Percentiles rank a stretch among this genome's conserved stretches.
Evolutionary conservation across 2,113 vertebrate genomes (phyloP).

Genomic region (Antennarius striatus): DNA sequence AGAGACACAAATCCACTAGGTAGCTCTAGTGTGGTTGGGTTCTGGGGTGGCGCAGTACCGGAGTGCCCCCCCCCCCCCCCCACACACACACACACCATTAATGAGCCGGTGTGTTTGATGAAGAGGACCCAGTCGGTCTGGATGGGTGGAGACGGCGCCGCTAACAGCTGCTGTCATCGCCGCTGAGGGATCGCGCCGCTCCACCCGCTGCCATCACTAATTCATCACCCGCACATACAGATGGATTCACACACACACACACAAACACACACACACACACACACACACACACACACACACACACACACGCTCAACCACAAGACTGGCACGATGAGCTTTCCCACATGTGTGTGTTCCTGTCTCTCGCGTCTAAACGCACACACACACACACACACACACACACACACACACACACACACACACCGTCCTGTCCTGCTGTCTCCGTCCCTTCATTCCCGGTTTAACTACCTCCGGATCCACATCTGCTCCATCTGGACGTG

Average conservation of each 20-base stretch:
- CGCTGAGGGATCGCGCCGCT: slow-evolving; percentile 76
- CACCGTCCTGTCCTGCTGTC: slow-evolving; percentile 45
- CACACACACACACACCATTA: slow-evolving; percentile 59
- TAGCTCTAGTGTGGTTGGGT: slow-evolving; percentile 25
- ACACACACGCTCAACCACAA: slow-evolving; percentile 6
- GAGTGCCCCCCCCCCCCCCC: no score
- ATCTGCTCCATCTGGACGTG: slow-evolving; percentile 60
- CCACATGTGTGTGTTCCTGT: slow-evolving; percentile 3
- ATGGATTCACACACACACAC: slow-evolving; percentile 56
- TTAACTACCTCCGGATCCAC: slow-evolving; percentile 55
- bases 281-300: background rate
- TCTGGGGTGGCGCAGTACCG: slow-evolving; percentile 19
- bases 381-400: slow-evolving; percentile 30
- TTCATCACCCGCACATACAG: slow-evolving; percentile 64
- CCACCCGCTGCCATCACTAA: slow-evolving; percentile 73
- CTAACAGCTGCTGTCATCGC: slow-evolving; percentile 79
- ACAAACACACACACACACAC: background rate
- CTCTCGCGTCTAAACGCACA: background rate
- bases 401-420: slow-evolving; percentile 17
- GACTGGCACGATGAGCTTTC: slow-evolving; percentile 35
- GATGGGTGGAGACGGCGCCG: slow-evolving; percentile 69
- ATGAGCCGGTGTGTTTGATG: slow-evolving; percentile 76
- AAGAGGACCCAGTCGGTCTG: slow-evolving; percentile 73
- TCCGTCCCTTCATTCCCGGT: slow-evolving; percentile 48
- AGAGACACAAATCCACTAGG: slow-evolving; percentile 15